A percentile compares a stretch with the other conserved stretches of the same genome.
phyloP scores from a whole-genome alignment of 2,888 invertebrate genomes.

The Acanthosepion esculentum region DNA sequence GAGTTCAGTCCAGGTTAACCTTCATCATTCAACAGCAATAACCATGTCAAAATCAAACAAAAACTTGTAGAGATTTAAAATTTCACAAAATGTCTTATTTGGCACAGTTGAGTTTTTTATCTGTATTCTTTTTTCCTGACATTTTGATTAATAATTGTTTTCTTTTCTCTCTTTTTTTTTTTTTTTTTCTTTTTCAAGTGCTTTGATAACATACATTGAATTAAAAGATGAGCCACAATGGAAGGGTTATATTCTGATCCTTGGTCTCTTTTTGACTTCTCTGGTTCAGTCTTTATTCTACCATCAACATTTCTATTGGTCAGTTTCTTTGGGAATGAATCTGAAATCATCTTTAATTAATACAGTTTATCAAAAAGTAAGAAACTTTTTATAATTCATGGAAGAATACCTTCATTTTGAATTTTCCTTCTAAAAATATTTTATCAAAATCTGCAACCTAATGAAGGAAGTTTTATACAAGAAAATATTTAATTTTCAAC shows the following conservation, averaged over 20 bases:
- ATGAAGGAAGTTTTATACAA: too few relatives aligned
- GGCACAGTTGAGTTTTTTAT: too few relatives aligned
- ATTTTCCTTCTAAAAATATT: too few relatives aligned
- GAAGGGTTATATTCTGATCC: conserved; percentile 91
- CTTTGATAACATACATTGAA: conserved; percentile 66
- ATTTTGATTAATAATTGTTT: background rate
- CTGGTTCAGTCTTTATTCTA: conserved; percentile 87
- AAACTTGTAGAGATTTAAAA: too few relatives aligned
- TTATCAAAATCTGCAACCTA: too few relatives aligned
- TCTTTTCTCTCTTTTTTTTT: conserved; percentile 49
- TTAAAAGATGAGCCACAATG: conserved; percentile 77
- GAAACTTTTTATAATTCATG: background rate
- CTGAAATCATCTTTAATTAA: conserved; percentile 91
- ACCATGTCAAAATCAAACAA: too few relatives aligned
- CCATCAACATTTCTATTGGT: conserved; percentile 90
- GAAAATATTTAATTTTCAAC: too few relatives aligned
- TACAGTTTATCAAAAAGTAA: conserved; percentile 87
- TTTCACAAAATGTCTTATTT: too few relatives aligned
- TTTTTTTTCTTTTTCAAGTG: conserved; percentile 62
- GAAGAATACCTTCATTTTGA: background rate
- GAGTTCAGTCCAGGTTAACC: too few relatives aligned
- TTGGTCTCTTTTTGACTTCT: conserved; percentile 84
- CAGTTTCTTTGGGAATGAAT: conserved; percentile 88
- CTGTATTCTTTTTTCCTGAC: too few relatives aligned
- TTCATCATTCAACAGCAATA: too few relatives aligned